Percentiles rank a stretch among this genome's conserved stretches.
Conservation (phyloP, 1,140 invertebrate species). For the Hormaphis cornu region DNA sequence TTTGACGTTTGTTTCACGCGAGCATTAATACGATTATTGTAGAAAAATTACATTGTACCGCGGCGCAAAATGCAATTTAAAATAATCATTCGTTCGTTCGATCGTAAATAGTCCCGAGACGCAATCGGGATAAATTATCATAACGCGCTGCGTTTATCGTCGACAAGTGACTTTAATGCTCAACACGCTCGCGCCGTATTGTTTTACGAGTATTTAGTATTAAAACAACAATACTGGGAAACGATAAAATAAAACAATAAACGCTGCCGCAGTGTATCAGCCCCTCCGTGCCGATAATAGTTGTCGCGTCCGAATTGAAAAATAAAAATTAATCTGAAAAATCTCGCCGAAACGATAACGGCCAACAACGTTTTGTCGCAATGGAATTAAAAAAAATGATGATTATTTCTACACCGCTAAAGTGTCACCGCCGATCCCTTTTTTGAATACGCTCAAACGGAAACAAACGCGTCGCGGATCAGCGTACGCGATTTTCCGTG, state of each 20-base stretch:
- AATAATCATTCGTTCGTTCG: background rate
- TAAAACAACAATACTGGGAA: background rate
- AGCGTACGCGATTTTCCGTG: too few species aligned
- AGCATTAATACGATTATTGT: background rate
- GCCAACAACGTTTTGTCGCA: too few species aligned
- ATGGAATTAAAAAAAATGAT: too few species aligned
- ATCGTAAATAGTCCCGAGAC: slow-evolving; percentile 13
- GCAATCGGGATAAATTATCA: slow-evolving; percentile 7
- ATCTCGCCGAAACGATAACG: too few species aligned
- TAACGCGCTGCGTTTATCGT: background rate
- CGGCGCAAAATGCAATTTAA: background rate
- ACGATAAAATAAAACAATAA: background rate
- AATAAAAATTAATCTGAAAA: background rate
- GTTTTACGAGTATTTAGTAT: background rate
- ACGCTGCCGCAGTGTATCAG: background rate
- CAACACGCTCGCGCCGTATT: background rate
- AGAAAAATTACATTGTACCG: too few species aligned
- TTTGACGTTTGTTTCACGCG: background rate
- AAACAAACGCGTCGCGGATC: too few species aligned
- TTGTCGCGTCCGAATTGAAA: background rate
- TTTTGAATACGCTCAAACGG: too few species aligned
- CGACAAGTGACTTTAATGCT: slow-evolving; percentile 1
- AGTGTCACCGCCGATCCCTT: too few species aligned
- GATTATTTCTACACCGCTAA: too few species aligned
- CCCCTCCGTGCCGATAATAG: too few species aligned